These are phyloP conservation scores for Troilus luridus DNA, from an alignment of 2,888 invertebrate species.

Conservation along the genomic window DNA sequence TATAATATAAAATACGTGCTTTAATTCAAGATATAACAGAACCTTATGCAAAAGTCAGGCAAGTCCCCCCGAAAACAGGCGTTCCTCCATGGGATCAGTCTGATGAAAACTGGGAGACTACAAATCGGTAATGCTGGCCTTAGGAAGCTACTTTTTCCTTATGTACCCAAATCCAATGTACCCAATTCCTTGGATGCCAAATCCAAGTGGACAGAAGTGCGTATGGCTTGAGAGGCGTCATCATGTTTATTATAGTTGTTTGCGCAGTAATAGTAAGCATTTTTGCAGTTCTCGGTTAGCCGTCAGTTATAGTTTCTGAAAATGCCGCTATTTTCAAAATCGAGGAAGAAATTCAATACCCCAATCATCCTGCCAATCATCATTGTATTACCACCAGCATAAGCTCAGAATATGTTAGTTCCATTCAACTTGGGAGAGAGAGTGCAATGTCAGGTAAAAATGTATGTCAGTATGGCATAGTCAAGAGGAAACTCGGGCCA, in stretches of 20 bases:
- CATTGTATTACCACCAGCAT: constrained; percentile 10
- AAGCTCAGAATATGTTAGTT: background rate
- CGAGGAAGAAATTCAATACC: too few species aligned
- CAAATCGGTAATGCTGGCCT: constrained; percentile 60
- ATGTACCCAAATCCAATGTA: too few species aligned
- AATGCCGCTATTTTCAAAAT: constrained; percentile 66
- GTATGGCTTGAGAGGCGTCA: constrained; percentile 15
- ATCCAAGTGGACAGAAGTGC: constrained; percentile 66
- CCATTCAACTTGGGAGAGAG: background rate
- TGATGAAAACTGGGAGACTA: constrained; percentile 65
- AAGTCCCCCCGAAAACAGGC: constrained; percentile 65
- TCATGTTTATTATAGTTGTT: too few species aligned
- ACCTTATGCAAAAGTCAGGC: constrained; percentile 64
- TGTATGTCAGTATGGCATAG: background rate
- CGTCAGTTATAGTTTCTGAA: constrained; percentile 65
- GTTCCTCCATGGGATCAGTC: constrained; percentile 66
- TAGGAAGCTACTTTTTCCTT: constrained; percentile 63
- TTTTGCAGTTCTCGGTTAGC: constrained; percentile 64
- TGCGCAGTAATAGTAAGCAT: constrained; percentile 56
- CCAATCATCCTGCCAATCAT: constrained; percentile 64
- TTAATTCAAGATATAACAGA: too few species aligned
- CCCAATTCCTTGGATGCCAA: constrained; percentile 66
- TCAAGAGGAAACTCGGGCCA: background rate
- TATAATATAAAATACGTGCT: too few species aligned
- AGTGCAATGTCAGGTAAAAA: background rate